Conservation (phyloP, 2,888 invertebrate genomes). For the Chouioia cunea region DNA sequence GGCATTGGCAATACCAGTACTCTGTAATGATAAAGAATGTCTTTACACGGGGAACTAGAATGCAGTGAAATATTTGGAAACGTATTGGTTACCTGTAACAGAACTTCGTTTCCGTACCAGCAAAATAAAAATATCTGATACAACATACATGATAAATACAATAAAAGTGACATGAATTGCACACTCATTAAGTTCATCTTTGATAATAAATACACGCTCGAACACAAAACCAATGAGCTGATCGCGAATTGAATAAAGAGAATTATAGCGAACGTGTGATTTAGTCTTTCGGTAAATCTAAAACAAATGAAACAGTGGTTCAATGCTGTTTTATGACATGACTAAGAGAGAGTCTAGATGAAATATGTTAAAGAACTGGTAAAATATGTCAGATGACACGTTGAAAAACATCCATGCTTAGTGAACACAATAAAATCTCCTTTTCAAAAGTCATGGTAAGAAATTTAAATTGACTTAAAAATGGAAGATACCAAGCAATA, state of each 20-base stretch:
- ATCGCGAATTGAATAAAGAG: slow-evolving; percentile 52
- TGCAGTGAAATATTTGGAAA: neutral
- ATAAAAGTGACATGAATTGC: slow-evolving; percentile 48
- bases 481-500: no score
- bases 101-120: slow-evolving; percentile 58
- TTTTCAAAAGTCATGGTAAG: no score
- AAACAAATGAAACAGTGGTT: neutral
- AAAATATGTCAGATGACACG: no score
- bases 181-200: slow-evolving; percentile 49
- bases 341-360: no score
- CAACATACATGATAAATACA: slow-evolving; percentile 51
- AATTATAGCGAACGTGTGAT: slow-evolving; percentile 29
- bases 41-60: no score
- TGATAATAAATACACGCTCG: slow-evolving; percentile 52
- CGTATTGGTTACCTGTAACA: slow-evolving; percentile 47
- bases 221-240: slow-evolving; percentile 51
- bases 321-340: neutral
- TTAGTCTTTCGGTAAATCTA: slow-evolving; percentile 45
- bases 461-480: no score
- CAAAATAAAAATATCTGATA: slow-evolving; percentile 57
- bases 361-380: no score
- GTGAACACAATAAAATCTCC: no score
- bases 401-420: no score
- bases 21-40: slow-evolving; percentile 45
- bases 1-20: slow-evolving; percentile 51